phyloP scores from a whole-genome alignment of 2,113 vertebrate species.

The Reinhardtius hippoglossoides region DNA sequence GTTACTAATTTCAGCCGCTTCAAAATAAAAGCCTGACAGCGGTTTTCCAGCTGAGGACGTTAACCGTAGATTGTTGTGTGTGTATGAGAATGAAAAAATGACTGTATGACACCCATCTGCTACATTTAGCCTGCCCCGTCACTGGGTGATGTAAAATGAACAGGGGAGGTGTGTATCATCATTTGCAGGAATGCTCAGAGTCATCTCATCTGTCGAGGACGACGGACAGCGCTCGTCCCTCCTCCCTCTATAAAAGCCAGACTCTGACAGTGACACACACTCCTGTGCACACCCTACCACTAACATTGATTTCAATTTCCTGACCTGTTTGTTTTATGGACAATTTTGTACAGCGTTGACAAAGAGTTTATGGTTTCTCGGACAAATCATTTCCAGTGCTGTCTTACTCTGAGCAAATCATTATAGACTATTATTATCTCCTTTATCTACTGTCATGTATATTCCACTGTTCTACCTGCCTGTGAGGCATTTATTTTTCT shows the following conservation, averaged over 20 bases:
- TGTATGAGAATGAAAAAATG: conserved; percentile 20
- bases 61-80: not conserved
- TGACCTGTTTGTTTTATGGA: not conserved
- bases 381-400: conserved; percentile 1
- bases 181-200: conserved; percentile 24
- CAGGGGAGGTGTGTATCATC: conserved; percentile 33
- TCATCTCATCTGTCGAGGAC: conserved; percentile 22
- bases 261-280: conserved; percentile 13
- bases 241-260: not conserved
- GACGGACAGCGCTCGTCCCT: not conserved
- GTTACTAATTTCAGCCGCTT: not conserved
- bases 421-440: not conserved
- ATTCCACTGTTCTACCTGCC: not conserved
- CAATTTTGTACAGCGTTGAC: not conserved
- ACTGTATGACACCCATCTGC: conserved; percentile 52
- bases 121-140: conserved; percentile 47
- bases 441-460: not conserved
- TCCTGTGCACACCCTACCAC: not conserved
- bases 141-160: conserved; percentile 42
- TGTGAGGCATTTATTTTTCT: not conserved
- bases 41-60: not conserved
- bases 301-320: conserved; percentile 4
- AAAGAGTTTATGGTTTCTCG: conserved; percentile 1
- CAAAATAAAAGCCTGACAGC: not conserved
- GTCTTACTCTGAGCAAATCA: not conserved